Evolutionary conservation across 2,888 invertebrate genomes (phyloP).

Genomic region (Microctonus aethiopoides): DNA sequence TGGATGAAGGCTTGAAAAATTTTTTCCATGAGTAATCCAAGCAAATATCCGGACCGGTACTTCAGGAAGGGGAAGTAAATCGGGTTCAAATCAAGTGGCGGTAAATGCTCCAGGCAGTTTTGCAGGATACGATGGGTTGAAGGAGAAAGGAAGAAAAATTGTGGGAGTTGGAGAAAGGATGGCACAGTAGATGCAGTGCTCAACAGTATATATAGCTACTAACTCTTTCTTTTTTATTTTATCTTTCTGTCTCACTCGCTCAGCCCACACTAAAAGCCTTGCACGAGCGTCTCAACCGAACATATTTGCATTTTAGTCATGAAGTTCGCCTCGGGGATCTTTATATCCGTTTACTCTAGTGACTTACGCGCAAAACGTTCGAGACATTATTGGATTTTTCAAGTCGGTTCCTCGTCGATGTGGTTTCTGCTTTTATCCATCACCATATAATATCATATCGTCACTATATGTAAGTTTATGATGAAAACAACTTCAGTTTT

Average conservation of each 20-base stretch:
- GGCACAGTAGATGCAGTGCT: conserved; percentile 28
- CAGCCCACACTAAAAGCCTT: conserved; percentile 36
- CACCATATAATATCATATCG: neutral
- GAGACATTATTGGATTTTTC: conserved; percentile 46
- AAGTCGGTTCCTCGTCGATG: conserved; percentile 37
- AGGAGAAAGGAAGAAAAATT: conserved; percentile 37
- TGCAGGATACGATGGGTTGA: conserved; percentile 32
- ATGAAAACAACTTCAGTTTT: neutral
- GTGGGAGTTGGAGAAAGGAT: conserved; percentile 27
- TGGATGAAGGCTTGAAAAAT: neutral
- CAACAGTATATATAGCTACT: conserved; percentile 36
- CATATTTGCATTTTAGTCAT: conserved; percentile 56
- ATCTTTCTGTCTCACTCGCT: conserved; percentile 21
- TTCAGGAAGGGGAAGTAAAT: conserved; percentile 50
- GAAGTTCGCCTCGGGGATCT: conserved; percentile 49
- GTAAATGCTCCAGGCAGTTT: conserved; percentile 53
- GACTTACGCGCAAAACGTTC: conserved; percentile 37
- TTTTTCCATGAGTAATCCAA: conserved; percentile 52
- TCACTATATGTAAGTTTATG: neutral
- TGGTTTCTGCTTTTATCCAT: conserved; percentile 7
- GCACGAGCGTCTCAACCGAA: conserved; percentile 46
- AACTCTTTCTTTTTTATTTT: conserved; percentile 38
- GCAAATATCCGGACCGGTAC: conserved; percentile 56
- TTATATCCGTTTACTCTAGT: conserved; percentile 49
- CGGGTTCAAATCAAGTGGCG: conserved; percentile 60